Evolutionary conservation across 2,113 vertebrate genomes (phyloP).

Genomic region (Echinops telfairi): DNA sequence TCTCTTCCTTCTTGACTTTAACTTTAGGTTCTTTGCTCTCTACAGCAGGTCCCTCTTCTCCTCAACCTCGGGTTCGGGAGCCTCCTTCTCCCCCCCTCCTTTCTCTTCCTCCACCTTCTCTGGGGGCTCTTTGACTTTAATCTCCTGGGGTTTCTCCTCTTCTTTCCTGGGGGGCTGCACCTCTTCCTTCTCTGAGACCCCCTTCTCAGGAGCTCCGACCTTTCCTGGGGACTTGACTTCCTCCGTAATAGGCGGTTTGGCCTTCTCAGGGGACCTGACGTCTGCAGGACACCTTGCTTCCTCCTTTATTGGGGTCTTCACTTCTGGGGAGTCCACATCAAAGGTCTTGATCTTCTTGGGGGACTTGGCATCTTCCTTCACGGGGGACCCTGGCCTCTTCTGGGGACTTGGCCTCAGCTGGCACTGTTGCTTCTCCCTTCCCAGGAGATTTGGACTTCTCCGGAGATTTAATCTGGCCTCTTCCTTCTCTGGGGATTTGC

Average conservation of each 20-base stretch:
- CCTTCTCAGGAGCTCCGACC: conserved; percentile 73
- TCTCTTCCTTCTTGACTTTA: conserved; percentile 81
- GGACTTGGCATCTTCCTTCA: not conserved
- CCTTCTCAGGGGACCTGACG: not conserved
- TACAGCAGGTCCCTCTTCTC: conserved; percentile 62
- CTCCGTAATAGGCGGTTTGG: conserved; percentile 27
- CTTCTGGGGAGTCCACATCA: conserved; percentile 79
- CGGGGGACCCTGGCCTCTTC: not conserved
- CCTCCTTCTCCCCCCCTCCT: conserved; percentile 79
- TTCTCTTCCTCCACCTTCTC: conserved; percentile 79
- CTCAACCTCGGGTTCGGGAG: conserved; percentile 70
- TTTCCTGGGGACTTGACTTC: conserved; percentile 67
- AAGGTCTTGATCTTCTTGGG: not conserved
- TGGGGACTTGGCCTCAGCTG: not conserved
- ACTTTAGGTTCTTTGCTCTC: conserved; percentile 82
- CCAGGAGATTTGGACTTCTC: not conserved
- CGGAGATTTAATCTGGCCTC: not conserved
- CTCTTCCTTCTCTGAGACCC: conserved; percentile 74
- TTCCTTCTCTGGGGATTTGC: conserved; percentile 27
- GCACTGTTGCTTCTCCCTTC: not conserved
- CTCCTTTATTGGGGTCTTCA: not conserved
- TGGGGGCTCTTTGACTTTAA: conserved; percentile 74
- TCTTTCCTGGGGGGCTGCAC: conserved; percentile 74
- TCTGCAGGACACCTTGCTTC: conserved; percentile 11
- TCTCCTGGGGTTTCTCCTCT: conserved; percentile 74